Conservation (phyloP, 2,888 invertebrate genomes). For the Alloplasta piceator region DNA sequence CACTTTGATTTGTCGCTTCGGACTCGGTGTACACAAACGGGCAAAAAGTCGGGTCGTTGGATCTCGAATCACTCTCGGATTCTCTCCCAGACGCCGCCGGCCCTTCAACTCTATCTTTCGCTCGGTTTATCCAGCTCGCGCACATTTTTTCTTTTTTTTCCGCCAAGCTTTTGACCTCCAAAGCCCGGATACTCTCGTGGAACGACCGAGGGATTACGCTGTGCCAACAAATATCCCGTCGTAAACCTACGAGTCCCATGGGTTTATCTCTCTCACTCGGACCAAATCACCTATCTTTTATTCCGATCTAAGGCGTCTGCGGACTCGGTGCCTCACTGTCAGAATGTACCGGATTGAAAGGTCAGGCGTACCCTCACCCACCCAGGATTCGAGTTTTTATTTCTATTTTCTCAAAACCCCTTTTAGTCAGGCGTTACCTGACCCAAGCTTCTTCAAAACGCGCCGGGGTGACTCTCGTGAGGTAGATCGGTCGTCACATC, state of each 20-base stretch:
- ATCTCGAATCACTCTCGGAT: conserved; percentile 46
- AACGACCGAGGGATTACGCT: conserved; percentile 49
- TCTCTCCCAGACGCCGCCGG: conserved; percentile 20
- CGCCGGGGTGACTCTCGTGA: no score
- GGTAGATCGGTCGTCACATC: no score
- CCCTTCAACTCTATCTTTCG: conserved; percentile 28
- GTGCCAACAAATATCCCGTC: conserved; percentile 47
- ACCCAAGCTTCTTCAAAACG: no score
- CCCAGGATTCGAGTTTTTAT: no score
- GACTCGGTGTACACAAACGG: not conserved
- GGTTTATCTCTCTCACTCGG: conserved; percentile 17
- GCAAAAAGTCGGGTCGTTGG: conserved; percentile 36
- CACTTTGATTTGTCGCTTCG: conserved; percentile 14
- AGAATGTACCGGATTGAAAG: no score
- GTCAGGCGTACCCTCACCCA: no score
- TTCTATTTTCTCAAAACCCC: no score
- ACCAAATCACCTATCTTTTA: conserved; percentile 16
- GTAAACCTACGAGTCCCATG: conserved; percentile 30
- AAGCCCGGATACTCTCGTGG: conserved; percentile 22
- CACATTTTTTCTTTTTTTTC: not conserved
- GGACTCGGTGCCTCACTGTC: no score
- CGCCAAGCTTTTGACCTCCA: not conserved
- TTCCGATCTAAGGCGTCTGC: not conserved
- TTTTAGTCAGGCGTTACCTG: no score
- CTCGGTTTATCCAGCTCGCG: conserved; percentile 6